These are phyloP conservation scores for Lymantria monacha DNA, from an alignment of 2,888 invertebrate genomes.

Conservation along the genomic window DNA sequence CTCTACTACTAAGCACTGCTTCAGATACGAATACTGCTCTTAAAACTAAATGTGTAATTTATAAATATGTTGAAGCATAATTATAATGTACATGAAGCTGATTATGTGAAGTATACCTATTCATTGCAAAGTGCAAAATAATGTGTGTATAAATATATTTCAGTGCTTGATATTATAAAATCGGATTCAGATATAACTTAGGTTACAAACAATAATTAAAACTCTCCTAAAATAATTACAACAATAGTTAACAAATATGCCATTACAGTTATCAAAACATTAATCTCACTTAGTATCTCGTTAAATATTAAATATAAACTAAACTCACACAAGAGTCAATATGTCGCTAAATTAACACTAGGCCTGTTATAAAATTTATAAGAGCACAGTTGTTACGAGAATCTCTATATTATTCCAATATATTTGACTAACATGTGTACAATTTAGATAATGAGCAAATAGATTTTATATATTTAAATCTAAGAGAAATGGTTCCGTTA, in stretches of 20 bases:
- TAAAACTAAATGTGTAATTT: slow-evolving; percentile 16
- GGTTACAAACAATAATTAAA: slow-evolving; percentile 74
- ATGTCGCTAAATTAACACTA: slow-evolving; percentile 54
- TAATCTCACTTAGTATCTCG: slow-evolving; percentile 78
- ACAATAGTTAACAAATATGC: slow-evolving; percentile 75
- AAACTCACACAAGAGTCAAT: slow-evolving; percentile 52
- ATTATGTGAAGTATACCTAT: slow-evolving; percentile 15
- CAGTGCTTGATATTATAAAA: slow-evolving; percentile 53
- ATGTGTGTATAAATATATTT: slow-evolving; percentile 36
- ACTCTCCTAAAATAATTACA: slow-evolving; percentile 80
- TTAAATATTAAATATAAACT: slow-evolving; percentile 60
- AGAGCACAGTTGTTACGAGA: slow-evolving; percentile 22
- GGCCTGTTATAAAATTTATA: slow-evolving; percentile 45
- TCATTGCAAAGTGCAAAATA: slow-evolving; percentile 6
- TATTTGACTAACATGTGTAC: slow-evolving; percentile 70
- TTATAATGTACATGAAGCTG: slow-evolving; percentile 15
- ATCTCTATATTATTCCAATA: slow-evolving; percentile 37
- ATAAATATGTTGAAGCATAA: slow-evolving; percentile 8
- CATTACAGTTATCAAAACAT: slow-evolving; percentile 61
- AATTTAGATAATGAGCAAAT: slow-evolving; percentile 79
- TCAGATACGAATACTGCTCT: slow-evolving; percentile 39
- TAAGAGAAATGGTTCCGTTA: slow-evolving; percentile 62
- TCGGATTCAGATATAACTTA: slow-evolving; percentile 60
- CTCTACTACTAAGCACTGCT: slow-evolving; percentile 44
- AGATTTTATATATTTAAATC: slow-evolving; percentile 67